Evolutionary conservation across 2,888 invertebrate species (phyloP).

Genomic region (Caenorhabditis sp.): DNA sequence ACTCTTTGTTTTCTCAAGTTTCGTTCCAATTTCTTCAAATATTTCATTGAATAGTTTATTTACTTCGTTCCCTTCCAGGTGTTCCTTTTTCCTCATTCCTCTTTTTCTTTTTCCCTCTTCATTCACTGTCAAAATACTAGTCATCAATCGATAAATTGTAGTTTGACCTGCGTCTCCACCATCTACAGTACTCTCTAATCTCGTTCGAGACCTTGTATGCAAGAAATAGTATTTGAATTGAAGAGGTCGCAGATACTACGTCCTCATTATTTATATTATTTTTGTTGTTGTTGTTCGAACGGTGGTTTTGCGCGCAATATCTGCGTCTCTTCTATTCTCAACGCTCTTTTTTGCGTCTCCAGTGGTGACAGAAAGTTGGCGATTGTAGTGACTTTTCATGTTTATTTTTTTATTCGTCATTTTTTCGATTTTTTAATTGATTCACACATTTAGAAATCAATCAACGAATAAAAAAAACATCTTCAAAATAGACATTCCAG

Average conservation of each 20-base stretch:
- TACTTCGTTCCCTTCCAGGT: neutral
- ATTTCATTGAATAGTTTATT: neutral
- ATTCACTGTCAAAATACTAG: neutral
- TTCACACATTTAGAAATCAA: neutral
- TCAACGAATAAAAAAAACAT: too few species aligned
- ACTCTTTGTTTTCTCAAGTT: too few species aligned
- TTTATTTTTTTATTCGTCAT: neutral
- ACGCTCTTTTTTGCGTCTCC: neutral
- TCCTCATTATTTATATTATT: neutral
- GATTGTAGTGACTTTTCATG: neutral
- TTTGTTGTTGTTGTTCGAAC: neutral
- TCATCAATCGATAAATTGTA: neutral
- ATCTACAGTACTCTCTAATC: neutral
- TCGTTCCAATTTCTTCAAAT: too few species aligned
- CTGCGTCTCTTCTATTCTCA: neutral
- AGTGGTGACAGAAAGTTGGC: neutral
- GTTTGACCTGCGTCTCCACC: neutral
- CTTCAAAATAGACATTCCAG: too few species aligned
- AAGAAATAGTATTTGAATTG: neutral
- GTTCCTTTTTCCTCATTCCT: neutral
- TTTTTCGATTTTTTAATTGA: too few species aligned
- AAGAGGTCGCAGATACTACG: neutral
- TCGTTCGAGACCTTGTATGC: neutral
- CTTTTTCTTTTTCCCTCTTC: neutral
- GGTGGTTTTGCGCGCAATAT: neutral